phyloP scores from a whole-genome alignment of 2,888 invertebrate species.

The Ennomos erosarius region DNA sequence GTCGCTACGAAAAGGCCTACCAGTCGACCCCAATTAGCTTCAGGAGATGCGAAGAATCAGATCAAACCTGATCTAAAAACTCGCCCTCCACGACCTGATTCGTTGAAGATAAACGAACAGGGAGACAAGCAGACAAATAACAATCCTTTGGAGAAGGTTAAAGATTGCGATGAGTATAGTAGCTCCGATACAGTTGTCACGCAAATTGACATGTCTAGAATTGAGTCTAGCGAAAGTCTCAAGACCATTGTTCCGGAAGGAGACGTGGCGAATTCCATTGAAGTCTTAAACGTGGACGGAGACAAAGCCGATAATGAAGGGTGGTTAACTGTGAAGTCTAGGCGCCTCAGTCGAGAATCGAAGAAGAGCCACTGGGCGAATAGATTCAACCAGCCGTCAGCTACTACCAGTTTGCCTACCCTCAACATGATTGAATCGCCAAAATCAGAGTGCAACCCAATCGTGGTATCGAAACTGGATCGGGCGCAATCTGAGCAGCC shows the following conservation, averaged over 20 bases:
- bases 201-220: slow-evolving; percentile 73
- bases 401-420: slow-evolving; percentile 92
- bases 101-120: slow-evolving; percentile 69
- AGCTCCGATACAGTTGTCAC: slow-evolving; percentile 85
- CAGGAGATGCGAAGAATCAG: slow-evolving; percentile 65
- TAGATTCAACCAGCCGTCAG: slow-evolving; percentile 92
- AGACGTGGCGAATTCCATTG: slow-evolving; percentile 73
- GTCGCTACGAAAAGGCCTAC: slow-evolving; percentile 53
- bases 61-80: slow-evolving; percentile 65
- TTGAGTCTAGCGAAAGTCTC: slow-evolving; percentile 80
- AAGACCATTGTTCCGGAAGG: slow-evolving; percentile 81
- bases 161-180: slow-evolving; percentile 76
- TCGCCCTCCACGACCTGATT: slow-evolving; percentile 61
- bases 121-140: slow-evolving; percentile 60
- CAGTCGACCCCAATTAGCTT: slow-evolving; percentile 58
- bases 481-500: slow-evolving; percentile 76
- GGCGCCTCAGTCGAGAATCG: slow-evolving; percentile 85
- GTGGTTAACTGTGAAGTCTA: slow-evolving; percentile 95
- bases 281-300: slow-evolving; percentile 77
- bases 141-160: slow-evolving; percentile 62
- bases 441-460: slow-evolving; percentile 69
- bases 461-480: slow-evolving; percentile 58
- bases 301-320: slow-evolving; percentile 87
- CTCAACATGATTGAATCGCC: slow-evolving; percentile 84
- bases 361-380: slow-evolving; percentile 89